These are phyloP conservation scores for Bubo blakistoni DNA, from an alignment of 2,113 vertebrate species.

Conservation along the genomic window DNA sequence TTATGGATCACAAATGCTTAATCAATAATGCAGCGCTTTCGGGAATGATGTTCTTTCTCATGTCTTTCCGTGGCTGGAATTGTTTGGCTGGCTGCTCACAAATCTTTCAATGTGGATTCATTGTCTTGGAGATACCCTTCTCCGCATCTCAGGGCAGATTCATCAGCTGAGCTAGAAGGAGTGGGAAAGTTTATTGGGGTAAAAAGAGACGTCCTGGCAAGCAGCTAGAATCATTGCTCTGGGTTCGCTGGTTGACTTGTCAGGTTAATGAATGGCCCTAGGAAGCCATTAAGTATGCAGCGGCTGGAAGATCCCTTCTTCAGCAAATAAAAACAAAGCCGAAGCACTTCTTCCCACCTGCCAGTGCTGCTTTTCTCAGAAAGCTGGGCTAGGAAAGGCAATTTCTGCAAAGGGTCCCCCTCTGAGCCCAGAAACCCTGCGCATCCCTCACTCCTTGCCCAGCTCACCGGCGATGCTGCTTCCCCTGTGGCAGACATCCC, in stretches of 20 bases:
- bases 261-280: neutral
- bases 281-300: neutral
- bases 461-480: rapidly evolving
- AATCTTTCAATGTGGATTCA: neutral
- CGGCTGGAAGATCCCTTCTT: neutral
- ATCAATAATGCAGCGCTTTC: slow-evolving; percentile 29
- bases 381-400: neutral
- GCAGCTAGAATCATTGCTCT: neutral
- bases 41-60: neutral
- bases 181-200: neutral
- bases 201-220: neutral
- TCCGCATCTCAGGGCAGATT: slow-evolving; percentile 13
- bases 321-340: neutral
- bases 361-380: neutral
- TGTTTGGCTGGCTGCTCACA: neutral
- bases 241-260: neutral
- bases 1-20: slow-evolving; percentile 50
- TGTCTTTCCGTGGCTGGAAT: neutral
- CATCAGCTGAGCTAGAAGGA: neutral
- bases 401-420: neutral
- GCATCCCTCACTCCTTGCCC: neutral
- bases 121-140: neutral
- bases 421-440: neutral
- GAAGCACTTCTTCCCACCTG: neutral
- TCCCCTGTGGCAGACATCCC: neutral